Evolutionary conservation across 2,797 vertebrate species (phyloP).

Genomic region (Brachyalestes nurse): DNA sequence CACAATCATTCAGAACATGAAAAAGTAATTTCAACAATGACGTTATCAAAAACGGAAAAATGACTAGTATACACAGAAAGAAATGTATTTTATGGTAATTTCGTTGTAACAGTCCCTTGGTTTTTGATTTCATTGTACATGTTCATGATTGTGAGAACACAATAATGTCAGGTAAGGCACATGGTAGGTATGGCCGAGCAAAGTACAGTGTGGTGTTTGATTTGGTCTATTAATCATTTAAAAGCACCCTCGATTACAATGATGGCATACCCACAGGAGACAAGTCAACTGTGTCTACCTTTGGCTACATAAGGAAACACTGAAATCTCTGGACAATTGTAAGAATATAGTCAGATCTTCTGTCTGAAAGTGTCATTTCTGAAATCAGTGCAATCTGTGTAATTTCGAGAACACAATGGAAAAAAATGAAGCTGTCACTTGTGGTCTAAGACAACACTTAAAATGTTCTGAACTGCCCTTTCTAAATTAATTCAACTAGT

Average conservation of each 20-base stretch:
- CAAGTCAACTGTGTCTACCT: neutral
- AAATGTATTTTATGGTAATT: constrained; percentile 4
- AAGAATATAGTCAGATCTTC: neutral
- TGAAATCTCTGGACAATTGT: neutral
- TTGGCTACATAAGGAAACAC: constrained; percentile 12
- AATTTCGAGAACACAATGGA: constrained; percentile 40
- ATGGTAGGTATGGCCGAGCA: constrained; percentile 26
- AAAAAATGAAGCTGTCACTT: too few relatives aligned
- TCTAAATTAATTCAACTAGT: constrained; percentile 16
- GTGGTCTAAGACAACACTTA: neutral
- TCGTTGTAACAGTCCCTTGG: neutral
- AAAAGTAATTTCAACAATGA: constrained; percentile 76
- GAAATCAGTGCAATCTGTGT: constrained; percentile 79
- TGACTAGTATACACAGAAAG: neutral
- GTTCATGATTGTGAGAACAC: constrained; percentile 14
- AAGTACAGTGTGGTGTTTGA: constrained; percentile 30
- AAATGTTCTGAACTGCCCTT: constrained; percentile 1
- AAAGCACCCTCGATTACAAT: neutral
- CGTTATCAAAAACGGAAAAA: constrained; percentile 49
- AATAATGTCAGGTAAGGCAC: constrained; percentile 11
- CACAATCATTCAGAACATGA: constrained; percentile 49
- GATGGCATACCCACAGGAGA: neutral
- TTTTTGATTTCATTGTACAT: neutral
- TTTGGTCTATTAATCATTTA: constrained; percentile 15
- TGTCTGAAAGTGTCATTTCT: constrained; percentile 49